Conservation (phyloP, 2,888 invertebrate genomes). For the Epiperipatus broadwayi region DNA sequence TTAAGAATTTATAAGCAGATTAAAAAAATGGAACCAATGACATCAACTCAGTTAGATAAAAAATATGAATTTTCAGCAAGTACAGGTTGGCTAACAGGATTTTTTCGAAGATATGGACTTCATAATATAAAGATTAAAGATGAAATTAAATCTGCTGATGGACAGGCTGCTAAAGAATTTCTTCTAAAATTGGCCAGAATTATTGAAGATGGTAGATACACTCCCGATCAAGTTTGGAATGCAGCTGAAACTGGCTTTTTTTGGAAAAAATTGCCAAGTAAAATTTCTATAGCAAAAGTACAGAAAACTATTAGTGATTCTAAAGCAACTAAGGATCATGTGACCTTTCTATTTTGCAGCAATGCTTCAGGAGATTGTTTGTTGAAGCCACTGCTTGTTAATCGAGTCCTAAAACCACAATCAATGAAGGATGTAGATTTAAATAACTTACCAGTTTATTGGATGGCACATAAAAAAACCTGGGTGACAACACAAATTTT, state of each 20-base stretch:
- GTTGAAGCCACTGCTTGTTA: no score
- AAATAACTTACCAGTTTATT: no score
- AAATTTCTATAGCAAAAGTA: not conserved
- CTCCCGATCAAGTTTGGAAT: constrained; percentile 7
- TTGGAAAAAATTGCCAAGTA: not conserved
- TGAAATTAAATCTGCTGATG: no score
- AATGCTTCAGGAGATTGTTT: constrained; percentile 8
- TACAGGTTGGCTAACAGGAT: no score
- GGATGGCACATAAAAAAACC: no score
- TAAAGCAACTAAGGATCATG: constrained; percentile 7
- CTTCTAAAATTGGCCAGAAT: not conserved
- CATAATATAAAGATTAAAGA: no score
- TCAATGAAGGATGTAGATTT: not conserved
- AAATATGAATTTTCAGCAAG: no score
- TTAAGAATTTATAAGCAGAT: constrained; percentile 5
- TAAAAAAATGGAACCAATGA: constrained; percentile 4
- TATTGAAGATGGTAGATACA: constrained; percentile 4
- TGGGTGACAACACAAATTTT: no score
- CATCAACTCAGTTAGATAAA: no score
- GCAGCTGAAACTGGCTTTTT: not conserved
- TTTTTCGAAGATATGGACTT: no score
- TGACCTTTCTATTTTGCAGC: constrained; percentile 1
- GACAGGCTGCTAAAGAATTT: constrained; percentile 7
- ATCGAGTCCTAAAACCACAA: not conserved
- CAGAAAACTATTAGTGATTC: not conserved